Conservation (phyloP, 2,113 vertebrate genomes). For the Cathartes aura region DNA sequence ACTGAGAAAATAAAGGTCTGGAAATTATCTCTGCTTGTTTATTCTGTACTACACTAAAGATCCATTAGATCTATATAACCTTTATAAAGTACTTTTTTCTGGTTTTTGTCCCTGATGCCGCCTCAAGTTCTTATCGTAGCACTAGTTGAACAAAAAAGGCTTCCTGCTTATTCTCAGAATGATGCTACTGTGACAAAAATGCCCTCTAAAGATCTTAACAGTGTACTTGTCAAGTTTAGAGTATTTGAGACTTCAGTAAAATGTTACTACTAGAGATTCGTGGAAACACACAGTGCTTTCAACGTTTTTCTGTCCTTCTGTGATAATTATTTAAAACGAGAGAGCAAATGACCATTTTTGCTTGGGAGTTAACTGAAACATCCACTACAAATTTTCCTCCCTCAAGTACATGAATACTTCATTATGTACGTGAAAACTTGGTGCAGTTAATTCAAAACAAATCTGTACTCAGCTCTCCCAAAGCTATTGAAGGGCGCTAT, state of each 20-base stretch:
- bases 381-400: background rate
- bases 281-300: background rate
- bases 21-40: background rate
- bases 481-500: background rate
- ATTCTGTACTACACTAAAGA: background rate
- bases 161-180: background rate
- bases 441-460: conserved; percentile 12
- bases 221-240: background rate
- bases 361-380: background rate
- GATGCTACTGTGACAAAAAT: background rate
- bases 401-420: background rate
- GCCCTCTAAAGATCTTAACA: background rate
- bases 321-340: background rate
- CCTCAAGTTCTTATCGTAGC: background rate
- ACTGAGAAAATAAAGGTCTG: background rate
- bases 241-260: background rate
- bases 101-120: background rate
- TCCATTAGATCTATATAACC: background rate
- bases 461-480: background rate
- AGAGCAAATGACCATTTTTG: background rate
- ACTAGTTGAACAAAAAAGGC: background rate
- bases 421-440: background rate
- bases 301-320: background rate
- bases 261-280: background rate
- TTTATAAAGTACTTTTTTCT: background rate